A percentile compares a stretch with the other conserved stretches of the same genome.
Evolutionary conservation across 2,888 invertebrate genomes (phyloP).

Genomic region (Tridacna crocea): DNA sequence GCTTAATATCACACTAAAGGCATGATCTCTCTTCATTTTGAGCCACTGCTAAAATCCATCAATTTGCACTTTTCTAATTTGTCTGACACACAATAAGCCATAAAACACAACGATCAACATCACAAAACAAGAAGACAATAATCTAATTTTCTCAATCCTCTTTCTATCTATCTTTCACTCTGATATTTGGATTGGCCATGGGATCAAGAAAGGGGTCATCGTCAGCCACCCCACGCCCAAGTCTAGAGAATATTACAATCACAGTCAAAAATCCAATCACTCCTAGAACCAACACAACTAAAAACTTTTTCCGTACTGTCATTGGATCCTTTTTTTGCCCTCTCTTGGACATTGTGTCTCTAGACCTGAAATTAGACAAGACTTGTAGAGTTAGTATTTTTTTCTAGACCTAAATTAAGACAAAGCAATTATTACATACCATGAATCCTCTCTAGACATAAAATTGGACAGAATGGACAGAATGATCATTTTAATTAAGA

Average conservation of each 20-base stretch:
- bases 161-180: constrained; percentile 81
- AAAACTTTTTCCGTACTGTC: constrained; percentile 76
- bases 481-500: too few relatives aligned
- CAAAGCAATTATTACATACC: too few relatives aligned
- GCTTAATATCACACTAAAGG: background rate
- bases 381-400: background rate
- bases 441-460: too few relatives aligned
- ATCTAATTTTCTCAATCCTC: background rate
- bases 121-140: background rate
- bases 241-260: constrained; percentile 89
- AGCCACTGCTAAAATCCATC: background rate
- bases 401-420: too few relatives aligned
- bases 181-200: constrained; percentile 88
- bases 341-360: constrained; percentile 66
- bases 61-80: background rate
- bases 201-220: constrained; percentile 89
- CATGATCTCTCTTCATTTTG: background rate
- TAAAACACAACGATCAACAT: background rate
- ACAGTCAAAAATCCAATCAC: constrained; percentile 88
- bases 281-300: constrained; percentile 87
- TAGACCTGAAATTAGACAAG: constrained; percentile 64
- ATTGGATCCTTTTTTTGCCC: constrained; percentile 75
- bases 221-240: constrained; percentile 88
- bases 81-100: background rate
- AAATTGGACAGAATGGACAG: too few relatives aligned